These are phyloP conservation scores for Gobio occitaniae DNA, from an alignment of 2,797 vertebrate species.

Conservation along the genomic window DNA sequence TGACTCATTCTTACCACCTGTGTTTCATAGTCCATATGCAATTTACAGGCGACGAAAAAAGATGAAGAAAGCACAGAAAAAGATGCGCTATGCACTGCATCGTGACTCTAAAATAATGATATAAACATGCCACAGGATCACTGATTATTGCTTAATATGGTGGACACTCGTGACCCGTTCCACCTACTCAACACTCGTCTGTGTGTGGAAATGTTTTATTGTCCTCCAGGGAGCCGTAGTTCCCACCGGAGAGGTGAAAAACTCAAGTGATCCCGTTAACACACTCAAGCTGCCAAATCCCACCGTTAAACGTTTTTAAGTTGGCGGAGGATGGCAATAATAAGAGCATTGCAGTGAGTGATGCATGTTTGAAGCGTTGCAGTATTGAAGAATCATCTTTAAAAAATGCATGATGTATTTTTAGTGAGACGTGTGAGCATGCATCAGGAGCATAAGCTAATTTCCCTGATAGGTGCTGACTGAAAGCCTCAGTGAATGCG, in stretches of 20 bases:
- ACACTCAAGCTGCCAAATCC: slow-evolving; percentile 1
- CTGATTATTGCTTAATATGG: neutral
- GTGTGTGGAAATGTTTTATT: slow-evolving; percentile 58
- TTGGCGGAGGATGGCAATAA: neutral
- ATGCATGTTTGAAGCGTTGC: neutral
- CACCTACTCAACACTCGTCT: slow-evolving; percentile 6
- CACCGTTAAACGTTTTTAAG: neutral
- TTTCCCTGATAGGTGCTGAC: neutral
- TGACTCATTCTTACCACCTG: slow-evolving; percentile 17
- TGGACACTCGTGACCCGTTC: neutral
- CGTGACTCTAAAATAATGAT: slow-evolving; percentile 3
- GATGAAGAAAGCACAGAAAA: neutral
- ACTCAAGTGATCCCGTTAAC: slow-evolving; percentile 55
- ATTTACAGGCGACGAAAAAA: neutral
- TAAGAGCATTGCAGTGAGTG: neutral
- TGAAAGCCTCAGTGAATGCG: neutral
- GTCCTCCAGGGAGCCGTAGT: slow-evolving; percentile 70
- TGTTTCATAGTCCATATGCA: neutral
- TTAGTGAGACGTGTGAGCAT: neutral
- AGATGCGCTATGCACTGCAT: neutral
- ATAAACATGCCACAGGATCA: neutral
- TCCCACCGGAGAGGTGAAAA: slow-evolving; percentile 63
- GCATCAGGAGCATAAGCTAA: neutral
- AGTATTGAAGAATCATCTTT: neutral
- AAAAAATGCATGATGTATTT: neutral